These are phyloP conservation scores for Melitaea athalia DNA, from an alignment of 2,888 invertebrate species.

Conservation along the genomic window DNA sequence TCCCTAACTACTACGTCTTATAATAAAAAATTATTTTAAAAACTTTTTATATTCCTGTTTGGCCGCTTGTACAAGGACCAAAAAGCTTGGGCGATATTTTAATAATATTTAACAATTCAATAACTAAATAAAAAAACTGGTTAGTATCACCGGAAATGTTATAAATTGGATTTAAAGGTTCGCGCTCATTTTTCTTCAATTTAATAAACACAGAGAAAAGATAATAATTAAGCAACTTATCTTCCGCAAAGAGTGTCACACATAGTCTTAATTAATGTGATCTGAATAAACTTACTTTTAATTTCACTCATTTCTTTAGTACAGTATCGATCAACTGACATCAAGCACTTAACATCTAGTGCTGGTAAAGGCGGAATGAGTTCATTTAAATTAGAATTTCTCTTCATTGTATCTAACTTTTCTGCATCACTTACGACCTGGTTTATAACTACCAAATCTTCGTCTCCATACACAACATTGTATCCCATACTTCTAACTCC, in stretches of 20 bases:
- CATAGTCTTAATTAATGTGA: background rate
- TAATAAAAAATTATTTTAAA: too few relatives aligned
- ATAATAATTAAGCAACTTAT: too few relatives aligned
- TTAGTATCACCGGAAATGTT: too few relatives aligned
- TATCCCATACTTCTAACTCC: constrained; percentile 59
- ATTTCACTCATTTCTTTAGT: constrained; percentile 63
- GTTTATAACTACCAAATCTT: constrained; percentile 62
- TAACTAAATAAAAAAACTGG: too few relatives aligned
- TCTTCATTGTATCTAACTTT: constrained; percentile 51
- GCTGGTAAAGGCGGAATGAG: constrained; percentile 56
- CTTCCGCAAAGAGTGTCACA: too few relatives aligned
- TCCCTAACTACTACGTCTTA: too few relatives aligned
- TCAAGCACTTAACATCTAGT: constrained; percentile 71
- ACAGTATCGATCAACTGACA: constrained; percentile 71
- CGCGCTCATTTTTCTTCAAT: background rate
- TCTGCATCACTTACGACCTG: constrained; percentile 61
- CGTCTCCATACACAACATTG: constrained; percentile 64
- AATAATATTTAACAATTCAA: too few relatives aligned
- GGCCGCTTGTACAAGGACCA: too few relatives aligned
- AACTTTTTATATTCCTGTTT: too few relatives aligned
- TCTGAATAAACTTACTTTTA: constrained; percentile 61
- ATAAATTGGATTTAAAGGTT: too few relatives aligned
- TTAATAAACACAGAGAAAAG: background rate
- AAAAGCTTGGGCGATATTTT: too few relatives aligned
- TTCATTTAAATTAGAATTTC: constrained; percentile 51